phyloP scores from a whole-genome alignment of 2,797 vertebrate genomes.

The Phaenicophaeus curvirostris region DNA sequence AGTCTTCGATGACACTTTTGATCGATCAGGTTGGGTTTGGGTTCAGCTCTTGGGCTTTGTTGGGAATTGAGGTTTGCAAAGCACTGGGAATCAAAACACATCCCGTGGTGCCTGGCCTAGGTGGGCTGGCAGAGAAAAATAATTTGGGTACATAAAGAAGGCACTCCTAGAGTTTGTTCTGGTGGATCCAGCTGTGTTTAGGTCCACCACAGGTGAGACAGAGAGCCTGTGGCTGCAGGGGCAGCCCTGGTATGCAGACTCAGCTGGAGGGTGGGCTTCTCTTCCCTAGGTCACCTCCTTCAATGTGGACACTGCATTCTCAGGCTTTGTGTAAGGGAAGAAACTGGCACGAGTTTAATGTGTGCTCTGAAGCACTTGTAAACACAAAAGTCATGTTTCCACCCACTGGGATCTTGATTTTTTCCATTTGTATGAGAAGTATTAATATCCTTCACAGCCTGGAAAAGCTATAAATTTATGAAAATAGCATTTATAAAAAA shows the following conservation, averaged over 20 bases:
- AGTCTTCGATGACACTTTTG: slow-evolving; percentile 86
- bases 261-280: background rate
- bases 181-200: background rate
- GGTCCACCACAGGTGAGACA: background rate
- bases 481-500: background rate
- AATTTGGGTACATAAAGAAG: fast-evolving
- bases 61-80: background rate
- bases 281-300: background rate
- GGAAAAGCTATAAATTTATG: background rate
- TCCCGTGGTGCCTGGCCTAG: background rate
- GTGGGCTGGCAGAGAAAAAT: background rate
- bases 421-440: background rate
- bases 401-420: background rate
- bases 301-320: fast-evolving
- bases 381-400: background rate
- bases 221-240: background rate
- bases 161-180: background rate
- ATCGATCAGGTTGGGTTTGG: slow-evolving; percentile 87
- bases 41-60: background rate
- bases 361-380: fast-evolving
- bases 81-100: fast-evolving
- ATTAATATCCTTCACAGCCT: background rate
- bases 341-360: background rate
- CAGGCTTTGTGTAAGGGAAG: background rate
- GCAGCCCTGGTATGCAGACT: background rate